Evolutionary conservation across 2,797 vertebrate species (phyloP).

Genomic region (Atherinosoma microstoma): DNA sequence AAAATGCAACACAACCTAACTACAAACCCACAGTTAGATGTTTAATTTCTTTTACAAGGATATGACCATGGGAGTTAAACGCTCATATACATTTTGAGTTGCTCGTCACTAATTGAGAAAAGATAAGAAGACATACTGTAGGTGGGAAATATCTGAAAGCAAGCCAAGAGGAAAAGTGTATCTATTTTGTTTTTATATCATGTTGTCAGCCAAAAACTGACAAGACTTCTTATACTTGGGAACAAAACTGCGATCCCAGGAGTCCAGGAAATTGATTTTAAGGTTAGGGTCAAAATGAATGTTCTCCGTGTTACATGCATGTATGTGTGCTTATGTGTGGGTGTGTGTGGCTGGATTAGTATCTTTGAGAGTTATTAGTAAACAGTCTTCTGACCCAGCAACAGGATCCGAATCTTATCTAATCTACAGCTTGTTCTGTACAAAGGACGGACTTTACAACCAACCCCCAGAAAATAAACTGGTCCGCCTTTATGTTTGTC

Average conservation of each 20-base stretch:
- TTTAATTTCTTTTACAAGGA: background rate
- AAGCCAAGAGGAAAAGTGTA: conserved; percentile 5
- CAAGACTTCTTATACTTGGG: background rate
- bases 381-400: conserved; percentile 56
- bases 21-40: too few relatives aligned
- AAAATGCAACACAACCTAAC: too few relatives aligned
- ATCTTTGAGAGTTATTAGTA: conserved; percentile 62
- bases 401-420: conserved; percentile 76
- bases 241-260: background rate
- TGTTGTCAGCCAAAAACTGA: background rate
- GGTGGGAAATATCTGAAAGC: too few relatives aligned
- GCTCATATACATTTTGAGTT: background rate
- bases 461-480: conserved; percentile 42
- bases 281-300: background rate
- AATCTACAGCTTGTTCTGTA: conserved; percentile 70
- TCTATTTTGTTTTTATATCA: background rate
- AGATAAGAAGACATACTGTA: too few relatives aligned
- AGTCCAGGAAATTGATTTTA: background rate
- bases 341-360: background rate
- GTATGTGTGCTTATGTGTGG: conserved; percentile 2
- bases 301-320: background rate
- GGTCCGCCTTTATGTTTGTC: conserved; percentile 21
- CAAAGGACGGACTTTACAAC: conserved; percentile 66
- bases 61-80: background rate
- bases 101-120: too few relatives aligned